These are phyloP conservation scores for Peucedramus taeniatus DNA, from an alignment of 2,113 vertebrate species.

Conservation along the genomic window DNA sequence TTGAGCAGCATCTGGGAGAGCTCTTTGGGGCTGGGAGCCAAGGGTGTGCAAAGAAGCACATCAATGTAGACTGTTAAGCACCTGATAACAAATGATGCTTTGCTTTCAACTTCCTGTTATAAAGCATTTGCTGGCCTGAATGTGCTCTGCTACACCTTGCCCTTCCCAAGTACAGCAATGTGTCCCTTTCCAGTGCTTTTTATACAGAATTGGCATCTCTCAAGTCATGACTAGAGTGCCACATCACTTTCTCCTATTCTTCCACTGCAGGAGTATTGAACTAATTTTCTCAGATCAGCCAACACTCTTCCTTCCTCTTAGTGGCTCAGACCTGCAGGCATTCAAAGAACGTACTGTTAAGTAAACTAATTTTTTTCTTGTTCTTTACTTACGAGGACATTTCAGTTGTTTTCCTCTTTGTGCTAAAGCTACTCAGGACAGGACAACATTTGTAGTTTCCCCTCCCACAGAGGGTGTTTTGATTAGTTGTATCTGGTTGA, in stretches of 20 bases:
- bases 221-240: background rate
- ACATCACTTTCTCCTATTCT: background rate
- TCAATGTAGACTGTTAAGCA: background rate
- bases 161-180: background rate
- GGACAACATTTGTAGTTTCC: background rate
- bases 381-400: constrained; percentile 1
- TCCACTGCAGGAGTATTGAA: background rate
- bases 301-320: background rate
- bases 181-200: background rate
- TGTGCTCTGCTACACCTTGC: background rate
- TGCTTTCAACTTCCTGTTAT: background rate
- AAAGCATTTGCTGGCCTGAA: background rate
- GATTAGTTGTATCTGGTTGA: background rate
- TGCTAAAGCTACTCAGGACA: background rate
- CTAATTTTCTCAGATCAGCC: background rate
- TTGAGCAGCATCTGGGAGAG: background rate
- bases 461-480: background rate
- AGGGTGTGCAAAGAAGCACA: background rate
- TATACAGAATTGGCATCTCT: background rate
- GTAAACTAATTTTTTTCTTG: background rate
- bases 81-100: background rate
- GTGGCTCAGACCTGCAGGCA: background rate
- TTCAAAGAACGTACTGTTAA: constrained; percentile 1
- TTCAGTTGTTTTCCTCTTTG: constrained; percentile 22
- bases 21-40: background rate